Base-by-base conservation (phyloP, 1,140 invertebrate genomes). In the Drosophila sp. region DNA sequence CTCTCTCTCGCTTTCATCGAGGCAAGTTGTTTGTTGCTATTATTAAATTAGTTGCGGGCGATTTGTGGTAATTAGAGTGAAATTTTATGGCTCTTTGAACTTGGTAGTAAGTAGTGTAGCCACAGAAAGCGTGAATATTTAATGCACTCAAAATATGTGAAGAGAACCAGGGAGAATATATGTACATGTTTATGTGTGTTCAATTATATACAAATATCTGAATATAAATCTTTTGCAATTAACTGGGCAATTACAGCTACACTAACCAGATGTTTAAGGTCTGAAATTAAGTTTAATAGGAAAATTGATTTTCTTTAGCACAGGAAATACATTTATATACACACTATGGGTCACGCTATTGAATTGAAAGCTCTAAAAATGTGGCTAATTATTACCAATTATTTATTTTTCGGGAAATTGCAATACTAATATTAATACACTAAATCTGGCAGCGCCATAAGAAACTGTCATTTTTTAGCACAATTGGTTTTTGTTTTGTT, bases 11-110 rank as follows among this genome's bases (percentile, higher is more conserved):
- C 17, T 25, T 23, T 55, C 38, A 40, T 41, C 38, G 44, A 58
- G 35, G 11, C 64, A 71, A 71, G 50, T 76, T 76, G 77, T 70
- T 83, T 76, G 77, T 66, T 80, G 80, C 66, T 76, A 76, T 89
- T 87, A 89, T 89, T 89, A 84, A 89, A 89, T 89, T 89, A 89
- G 85, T 89, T 89, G 84, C 84, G 84, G 85, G 73, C 85, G 84
- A 89, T 89, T 89, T 89, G 80, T 57, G 85, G 80, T 89, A 89
- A 89, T 89, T 89, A 84, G 77, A 72, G 66, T 71, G 40, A 68
- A 89, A 78, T 89, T 89, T 89, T 79, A 89, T 84, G 71, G 77
- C 25, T 35, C 57, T 73, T 79, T 80, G 71, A 71, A 66, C 76
- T 66, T 62, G 32, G 30, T 29, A 65, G 27, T 41, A 7, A 29